Base-by-base conservation (phyloP, 2,797 vertebrate species). In the Enteromius afrohamiltoni region DNA sequence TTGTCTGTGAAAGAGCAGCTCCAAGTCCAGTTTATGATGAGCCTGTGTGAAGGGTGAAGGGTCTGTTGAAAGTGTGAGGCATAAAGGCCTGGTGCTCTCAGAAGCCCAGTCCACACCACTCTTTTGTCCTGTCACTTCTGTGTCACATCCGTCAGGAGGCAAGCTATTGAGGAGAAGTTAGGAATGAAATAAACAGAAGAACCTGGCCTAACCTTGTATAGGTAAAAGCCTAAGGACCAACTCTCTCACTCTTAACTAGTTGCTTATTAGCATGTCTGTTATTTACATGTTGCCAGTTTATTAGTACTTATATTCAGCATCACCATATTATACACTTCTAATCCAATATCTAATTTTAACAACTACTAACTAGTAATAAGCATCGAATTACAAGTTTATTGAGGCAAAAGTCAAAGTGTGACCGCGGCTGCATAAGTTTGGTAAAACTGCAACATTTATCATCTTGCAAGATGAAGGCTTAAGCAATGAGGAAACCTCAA, bases 61-160 rank as follows among this genome's bases (percentile, higher is more conserved):
- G 19, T 75, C 49, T 53, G 29, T n/a, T 55, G 31, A 75, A 75
- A 75, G n/a, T 16, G 34, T 51, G 17, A 73, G 49, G 19, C 73
- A 75, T 55, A 19, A 7, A 73, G 26, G 29, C 47, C 23, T 3
- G 6, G 42, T 47, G 49, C 9, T 21, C 21, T 51, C 16, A 29
- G 45, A 73, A 51, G 16, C 16, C 3, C n/a, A 11, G 71, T 53
- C 2, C 21, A n/a, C 47, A 31, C 42, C 69, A 29, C 14, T 71
- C 42, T 71, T 21, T 68, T 11, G 21, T 23, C 37, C 21, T 11
- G 23, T 49, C 45, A 19, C 26, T 49, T 51, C 26, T 51, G 31
- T 51, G 70, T 51, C 47, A 73, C 26, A 17, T 73, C 47, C 9
- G 10, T 55, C 55, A 75, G 71, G 31, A 13, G 21, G 6, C 11